Evolutionary conservation across 2,113 vertebrate species (phyloP).

Genomic region (Electrona antarctica): DNA sequence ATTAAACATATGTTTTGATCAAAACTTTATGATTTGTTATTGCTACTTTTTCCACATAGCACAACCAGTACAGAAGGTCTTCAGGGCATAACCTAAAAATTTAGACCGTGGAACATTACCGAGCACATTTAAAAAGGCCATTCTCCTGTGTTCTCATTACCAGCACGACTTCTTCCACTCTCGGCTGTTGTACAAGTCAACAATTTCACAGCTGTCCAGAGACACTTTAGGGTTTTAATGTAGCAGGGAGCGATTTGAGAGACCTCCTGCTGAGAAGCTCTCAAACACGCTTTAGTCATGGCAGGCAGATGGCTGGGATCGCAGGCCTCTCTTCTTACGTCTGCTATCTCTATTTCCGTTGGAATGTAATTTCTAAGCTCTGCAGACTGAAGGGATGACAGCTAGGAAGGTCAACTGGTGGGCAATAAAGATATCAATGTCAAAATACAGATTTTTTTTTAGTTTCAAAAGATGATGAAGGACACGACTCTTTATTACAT

Average conservation of each 20-base stretch:
- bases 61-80: not conserved
- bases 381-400: not conserved
- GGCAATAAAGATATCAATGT: not conserved
- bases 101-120: not conserved
- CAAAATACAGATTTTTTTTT: not conserved
- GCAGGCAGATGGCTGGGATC: not conserved
- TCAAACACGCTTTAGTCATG: constrained; percentile 11
- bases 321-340: not conserved
- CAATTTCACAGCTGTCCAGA: not conserved
- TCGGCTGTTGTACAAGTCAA: not conserved
- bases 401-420: not conserved
- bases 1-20: too few species aligned
- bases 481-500: too few species aligned
- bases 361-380: not conserved
- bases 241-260: not conserved
- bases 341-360: not conserved
- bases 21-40: too few species aligned
- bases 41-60: not conserved
- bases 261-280: constrained; percentile 1
- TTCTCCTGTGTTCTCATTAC: constrained; percentile 4
- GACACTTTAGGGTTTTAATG: constrained; percentile 1
- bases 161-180: not conserved
- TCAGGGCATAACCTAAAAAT: not conserved
- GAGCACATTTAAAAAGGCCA: not conserved
- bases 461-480: not conserved